Conservation (phyloP, 2,113 vertebrate species). For the Thamnaconus septentrionalis region DNA sequence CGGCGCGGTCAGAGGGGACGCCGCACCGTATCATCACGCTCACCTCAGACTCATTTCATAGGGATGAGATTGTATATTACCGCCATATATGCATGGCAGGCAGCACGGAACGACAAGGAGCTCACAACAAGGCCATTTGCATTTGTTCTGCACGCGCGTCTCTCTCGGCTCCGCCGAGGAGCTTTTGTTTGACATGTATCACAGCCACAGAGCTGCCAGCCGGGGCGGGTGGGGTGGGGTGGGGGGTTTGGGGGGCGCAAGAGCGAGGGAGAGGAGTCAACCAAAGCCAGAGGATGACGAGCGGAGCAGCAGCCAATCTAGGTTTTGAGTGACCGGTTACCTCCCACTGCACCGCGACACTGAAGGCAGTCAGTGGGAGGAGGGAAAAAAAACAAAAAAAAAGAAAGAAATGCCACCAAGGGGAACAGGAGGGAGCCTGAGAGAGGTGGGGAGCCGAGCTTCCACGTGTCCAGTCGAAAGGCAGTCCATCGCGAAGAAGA, state of each 20-base stretch:
- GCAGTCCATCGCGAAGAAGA: conserved; percentile 54
- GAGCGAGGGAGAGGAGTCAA: conserved; percentile 22
- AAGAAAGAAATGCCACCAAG: conserved; percentile 1
- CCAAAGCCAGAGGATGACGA: conserved; percentile 39
- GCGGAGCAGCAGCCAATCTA: conserved; percentile 53
- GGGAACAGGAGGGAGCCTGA: neutral
- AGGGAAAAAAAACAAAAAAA: neutral
- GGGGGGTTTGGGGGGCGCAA: conserved; percentile 7
- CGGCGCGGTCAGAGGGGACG: conserved; percentile 32
- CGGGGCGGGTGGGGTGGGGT: conserved; percentile 9
- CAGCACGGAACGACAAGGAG: conserved; percentile 1
- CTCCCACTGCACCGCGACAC: conserved; percentile 48
- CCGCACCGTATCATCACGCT: conserved; percentile 12
- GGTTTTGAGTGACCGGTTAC: conserved; percentile 54
- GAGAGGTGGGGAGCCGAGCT: conserved; percentile 37
- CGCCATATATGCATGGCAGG: conserved; percentile 18
- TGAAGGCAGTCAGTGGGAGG: conserved; percentile 13
- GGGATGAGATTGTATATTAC: conserved; percentile 56
- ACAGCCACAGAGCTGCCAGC: conserved; percentile 45
- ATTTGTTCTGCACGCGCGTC: conserved; percentile 39
- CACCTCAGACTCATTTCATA: conserved; percentile 49
- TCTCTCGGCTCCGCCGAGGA: conserved; percentile 24
- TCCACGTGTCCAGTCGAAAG: conserved; percentile 65
- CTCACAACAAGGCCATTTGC: conserved; percentile 41
- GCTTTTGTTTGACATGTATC: conserved; percentile 53